Evolutionary conservation across 2,113 vertebrate genomes (phyloP), one percentile per base, ranked within the genome.

Genomic region (Podilymbus podiceps): DNA sequence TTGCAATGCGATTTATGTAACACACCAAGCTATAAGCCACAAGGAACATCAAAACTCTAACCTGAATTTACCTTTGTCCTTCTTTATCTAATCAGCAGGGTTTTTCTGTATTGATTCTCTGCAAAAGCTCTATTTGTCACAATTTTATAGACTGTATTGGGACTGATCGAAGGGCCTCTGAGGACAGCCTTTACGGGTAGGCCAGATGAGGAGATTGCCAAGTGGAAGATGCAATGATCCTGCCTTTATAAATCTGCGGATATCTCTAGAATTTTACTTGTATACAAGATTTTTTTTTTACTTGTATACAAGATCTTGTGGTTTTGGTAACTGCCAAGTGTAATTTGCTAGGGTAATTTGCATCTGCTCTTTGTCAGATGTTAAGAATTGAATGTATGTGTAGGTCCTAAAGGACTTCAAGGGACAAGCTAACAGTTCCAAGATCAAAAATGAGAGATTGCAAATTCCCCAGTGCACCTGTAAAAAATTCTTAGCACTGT

Each of bases 401-500:
- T 73, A 74, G 78, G 64, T 67, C 72, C 52, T 89, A 33, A 80
- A 88, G 68, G 77, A 47, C 38, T 85, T 94, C 78, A 62, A 69
- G 62, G 62, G 88, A n/a, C 38, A 93, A 83, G 53, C 28, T 55
- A 87, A 72, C 8, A 2, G 8, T 80, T 60, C 87, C 82, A 94
- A 79, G 31, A 56, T 81, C 82, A 88, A 64, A 88, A 86, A 56
- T 44, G 2, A 88, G 95, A 74, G 75, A 85, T 68, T 76, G 71
- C 66, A 71, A 74, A 52, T 55, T 90, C 56, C 89, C 62, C 73
- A 33, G 67, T 74, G 33, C 74, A 71, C 89, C 20, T 73, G 76
- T 97, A 95, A 96, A 86, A 95, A 93, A 63, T 91, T 71, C 88
- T 50, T 75, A 85, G 44, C 44, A 55, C 89, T 91, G 80, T 75